A percentile compares a stretch with the other conserved stretches of the same genome.
Evolutionary conservation across 2,888 invertebrate species (phyloP).

Genomic region (Proisotoma minuta): DNA sequence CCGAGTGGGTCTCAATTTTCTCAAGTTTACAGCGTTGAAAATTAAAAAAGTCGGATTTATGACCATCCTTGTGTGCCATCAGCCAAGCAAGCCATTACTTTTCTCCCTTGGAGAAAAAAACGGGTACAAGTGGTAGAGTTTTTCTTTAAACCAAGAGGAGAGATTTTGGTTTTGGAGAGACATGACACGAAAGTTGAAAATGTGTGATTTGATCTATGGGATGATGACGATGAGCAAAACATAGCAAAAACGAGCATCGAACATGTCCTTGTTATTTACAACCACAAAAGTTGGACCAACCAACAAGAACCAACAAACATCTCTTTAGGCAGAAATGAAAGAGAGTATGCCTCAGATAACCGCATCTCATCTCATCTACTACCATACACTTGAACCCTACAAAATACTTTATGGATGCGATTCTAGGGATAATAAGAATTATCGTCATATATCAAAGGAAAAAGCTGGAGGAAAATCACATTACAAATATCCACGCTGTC

Average conservation of each 20-base stretch:
- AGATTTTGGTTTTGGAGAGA: neutral
- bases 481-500: too few species aligned
- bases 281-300: neutral
- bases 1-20: too few species aligned
- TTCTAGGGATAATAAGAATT: neutral
- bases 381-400: too few species aligned
- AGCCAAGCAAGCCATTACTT: neutral
- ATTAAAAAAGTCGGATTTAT: too few species aligned
- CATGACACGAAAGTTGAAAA: neutral
- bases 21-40: too few species aligned
- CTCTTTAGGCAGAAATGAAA: too few species aligned
- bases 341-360: too few species aligned
- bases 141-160: neutral
- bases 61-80: too few species aligned
- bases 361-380: too few species aligned
- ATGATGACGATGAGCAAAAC: conserved; percentile 6
- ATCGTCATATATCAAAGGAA: neutral
- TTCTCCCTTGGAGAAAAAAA: neutral
- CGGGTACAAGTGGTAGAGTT: neutral
- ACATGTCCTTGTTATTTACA: neutral
- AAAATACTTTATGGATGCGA: neutral
- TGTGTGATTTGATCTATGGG: conserved; percentile 2
- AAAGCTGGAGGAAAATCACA: too few species aligned
- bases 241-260: conserved; percentile 4
- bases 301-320: too few species aligned